Conservation (phyloP, 1,140 invertebrate genomes). For the Popillia japonica region DNA sequence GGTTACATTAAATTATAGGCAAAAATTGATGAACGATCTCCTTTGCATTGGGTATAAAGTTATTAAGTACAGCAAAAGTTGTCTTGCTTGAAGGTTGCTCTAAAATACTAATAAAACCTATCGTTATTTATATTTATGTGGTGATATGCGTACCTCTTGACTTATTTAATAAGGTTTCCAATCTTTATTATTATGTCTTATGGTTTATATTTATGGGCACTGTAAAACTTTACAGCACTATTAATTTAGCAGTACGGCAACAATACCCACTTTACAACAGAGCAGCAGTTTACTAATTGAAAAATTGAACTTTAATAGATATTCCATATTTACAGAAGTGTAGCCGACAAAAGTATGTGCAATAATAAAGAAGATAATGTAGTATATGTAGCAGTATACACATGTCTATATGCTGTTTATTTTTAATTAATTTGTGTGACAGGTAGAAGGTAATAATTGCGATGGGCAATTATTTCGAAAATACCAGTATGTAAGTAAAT, state of each 20-base stretch:
- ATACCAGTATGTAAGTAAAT: background rate
- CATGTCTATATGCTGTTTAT: background rate
- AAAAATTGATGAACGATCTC: background rate
- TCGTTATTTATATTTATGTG: slow-evolving; percentile 11
- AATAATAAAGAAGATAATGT: slow-evolving; percentile 26
- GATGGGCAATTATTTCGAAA: background rate
- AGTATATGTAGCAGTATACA: no score
- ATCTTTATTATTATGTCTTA: background rate
- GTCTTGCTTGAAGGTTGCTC: background rate
- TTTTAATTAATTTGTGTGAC: background rate
- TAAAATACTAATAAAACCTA: background rate
- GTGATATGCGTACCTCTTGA: background rate
- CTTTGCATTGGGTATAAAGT: background rate
- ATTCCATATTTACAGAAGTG: slow-evolving; percentile 1
- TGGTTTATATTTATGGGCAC: background rate
- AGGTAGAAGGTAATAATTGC: background rate
- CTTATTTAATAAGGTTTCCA: slow-evolving; percentile 12
- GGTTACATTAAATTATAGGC: no score
- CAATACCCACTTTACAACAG: background rate
- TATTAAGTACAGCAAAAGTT: background rate
- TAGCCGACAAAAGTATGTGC: background rate
- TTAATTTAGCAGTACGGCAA: slow-evolving; percentile 17
- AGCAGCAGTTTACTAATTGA: background rate
- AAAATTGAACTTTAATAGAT: slow-evolving; percentile 21
- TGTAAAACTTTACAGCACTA: slow-evolving; percentile 25